phyloP scores from a whole-genome alignment of 2,113 vertebrate genomes.

The Zonotrichia leucophrys region DNA sequence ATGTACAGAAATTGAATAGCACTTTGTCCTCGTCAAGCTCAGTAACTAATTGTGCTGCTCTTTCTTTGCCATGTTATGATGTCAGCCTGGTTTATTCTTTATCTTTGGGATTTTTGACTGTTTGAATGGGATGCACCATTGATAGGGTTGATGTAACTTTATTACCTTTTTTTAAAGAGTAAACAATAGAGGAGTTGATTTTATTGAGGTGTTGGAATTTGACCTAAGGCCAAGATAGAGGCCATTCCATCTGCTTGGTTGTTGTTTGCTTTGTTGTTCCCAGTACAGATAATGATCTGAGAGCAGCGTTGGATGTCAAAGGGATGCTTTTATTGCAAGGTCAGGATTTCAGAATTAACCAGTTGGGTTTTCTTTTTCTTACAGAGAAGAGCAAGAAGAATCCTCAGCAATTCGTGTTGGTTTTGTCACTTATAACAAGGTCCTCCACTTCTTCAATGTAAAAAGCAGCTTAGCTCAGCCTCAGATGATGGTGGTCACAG shows the following conservation, averaged over 20 bases:
- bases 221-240: not conserved
- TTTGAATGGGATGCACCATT: not conserved
- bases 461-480: slow-evolving; percentile 93
- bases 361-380: not conserved
- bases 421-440: slow-evolving; percentile 94
- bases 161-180: not conserved
- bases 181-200: not conserved
- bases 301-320: not conserved
- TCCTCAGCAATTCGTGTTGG: slow-evolving; percentile 85
- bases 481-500: slow-evolving; percentile 98
- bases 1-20: not conserved
- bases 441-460: slow-evolving; percentile 96
- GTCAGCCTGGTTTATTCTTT: not conserved
- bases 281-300: not conserved
- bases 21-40: not conserved
- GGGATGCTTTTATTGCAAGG: not conserved
- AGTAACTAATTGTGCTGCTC: not conserved
- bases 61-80: not conserved
- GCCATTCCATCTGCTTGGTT: not conserved
- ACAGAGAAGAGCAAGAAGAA: slow-evolving; percentile 85
- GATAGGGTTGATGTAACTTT: not conserved
- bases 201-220: not conserved
- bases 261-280: not conserved
- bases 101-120: not conserved
- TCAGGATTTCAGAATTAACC: not conserved